Evolutionary conservation across 1,140 invertebrate genomes (phyloP).

Genomic region (Cotesia typhae): DNA sequence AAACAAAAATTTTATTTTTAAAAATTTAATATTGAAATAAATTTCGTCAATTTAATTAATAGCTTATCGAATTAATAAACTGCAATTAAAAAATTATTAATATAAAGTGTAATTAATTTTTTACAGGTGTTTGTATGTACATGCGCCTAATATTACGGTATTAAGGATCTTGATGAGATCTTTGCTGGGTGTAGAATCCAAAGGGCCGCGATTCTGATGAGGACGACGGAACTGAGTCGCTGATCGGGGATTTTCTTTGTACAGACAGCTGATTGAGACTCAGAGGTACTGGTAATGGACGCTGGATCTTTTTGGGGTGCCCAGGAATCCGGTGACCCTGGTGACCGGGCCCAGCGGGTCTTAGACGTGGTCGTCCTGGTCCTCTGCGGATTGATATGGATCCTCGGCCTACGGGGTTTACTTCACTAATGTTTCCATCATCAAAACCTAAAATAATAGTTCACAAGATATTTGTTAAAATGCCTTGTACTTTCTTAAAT

Average conservation of each 20-base stretch:
- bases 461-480: too few species aligned
- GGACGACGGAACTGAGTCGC: slow-evolving; percentile 30
- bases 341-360: slow-evolving; percentile 71
- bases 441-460: too few species aligned
- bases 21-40: too few species aligned
- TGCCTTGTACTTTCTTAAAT: too few species aligned
- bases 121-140: background rate
- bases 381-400: slow-evolving; percentile 66
- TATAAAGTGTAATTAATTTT: background rate
- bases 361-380: slow-evolving; percentile 78
- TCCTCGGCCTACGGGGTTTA: slow-evolving; percentile 68
- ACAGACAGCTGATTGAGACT: slow-evolving; percentile 51
- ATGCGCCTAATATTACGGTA: background rate
- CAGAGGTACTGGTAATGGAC: slow-evolving; percentile 61
- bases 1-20: too few species aligned
- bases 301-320: slow-evolving; percentile 58
- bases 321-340: slow-evolving; percentile 66
- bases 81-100: too few species aligned
- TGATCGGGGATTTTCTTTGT: slow-evolving; percentile 42
- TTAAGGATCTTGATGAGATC: slow-evolving; percentile 23
- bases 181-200: slow-evolving; percentile 62
- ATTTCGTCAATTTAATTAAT: too few species aligned
- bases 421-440: background rate
- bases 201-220: slow-evolving; percentile 53
- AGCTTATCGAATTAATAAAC: too few species aligned